Base-by-base conservation (phyloP, 2,113 vertebrate genomes). In the Eolophus roseicapilla region DNA sequence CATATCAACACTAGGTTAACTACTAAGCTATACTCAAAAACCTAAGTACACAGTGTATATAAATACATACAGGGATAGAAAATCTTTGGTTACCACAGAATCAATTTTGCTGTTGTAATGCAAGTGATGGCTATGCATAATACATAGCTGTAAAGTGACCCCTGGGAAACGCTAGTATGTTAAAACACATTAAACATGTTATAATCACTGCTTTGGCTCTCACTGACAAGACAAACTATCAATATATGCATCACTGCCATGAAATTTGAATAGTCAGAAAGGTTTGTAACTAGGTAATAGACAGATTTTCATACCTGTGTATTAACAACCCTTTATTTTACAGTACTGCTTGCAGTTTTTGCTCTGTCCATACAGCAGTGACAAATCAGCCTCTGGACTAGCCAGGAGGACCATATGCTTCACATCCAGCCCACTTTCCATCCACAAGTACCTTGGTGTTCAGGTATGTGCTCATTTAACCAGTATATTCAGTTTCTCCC, bases 41-140 rank as follows among this genome's bases (percentile, higher is more conserved):
- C 24, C 13, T 3, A 1, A 46, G 64, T 33, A 5, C 18, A 13
- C 10, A 7, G 31, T 31, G n/a, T 7, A 46, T 8, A 23, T 25
- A 7, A 46, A 18, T 1, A 13, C 4, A 60, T 21, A 1, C 13
- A 18, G 4, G 60, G 73, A 5, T 14, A 20, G 0, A 17, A 59
- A 60, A 25, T 2, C 35, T 21, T 9, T 10, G 77, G 46, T 11
- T n/a, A 28, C 67, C 67, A 43, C 49, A 37, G 91, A 41, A 10
- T 37, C 74, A 23, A 2, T 39, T 20, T 4, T 27, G 60, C 59
- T 76, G 73, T 6, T 70, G 84, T 25, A 73, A 43, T 9, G 43
- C 16, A 86, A 52, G 46, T 4, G 57, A 16, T 17, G 57, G 52
- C 35, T 37, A 7, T 80, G 63, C 59, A 74, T 49, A 76, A 86